phyloP scores from a whole-genome alignment of 2,888 invertebrate species.

The Lasioglossum lativentre region DNA sequence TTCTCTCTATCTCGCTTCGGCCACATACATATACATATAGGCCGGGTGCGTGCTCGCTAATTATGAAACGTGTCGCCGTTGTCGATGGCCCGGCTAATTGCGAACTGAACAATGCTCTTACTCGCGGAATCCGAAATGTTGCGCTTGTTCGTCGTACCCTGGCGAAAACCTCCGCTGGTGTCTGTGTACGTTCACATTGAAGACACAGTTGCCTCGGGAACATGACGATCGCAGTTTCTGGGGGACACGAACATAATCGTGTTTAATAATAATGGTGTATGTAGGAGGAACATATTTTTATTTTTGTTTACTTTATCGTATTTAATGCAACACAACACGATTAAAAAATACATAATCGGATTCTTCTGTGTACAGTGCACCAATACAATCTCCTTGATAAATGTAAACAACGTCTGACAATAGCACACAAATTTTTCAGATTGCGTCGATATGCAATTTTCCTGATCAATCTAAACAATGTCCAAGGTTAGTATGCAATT shows the following conservation, averaged over 20 bases:
- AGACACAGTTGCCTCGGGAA: background rate
- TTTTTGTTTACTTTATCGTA: too few relatives aligned
- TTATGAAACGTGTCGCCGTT: slow-evolving; percentile 20
- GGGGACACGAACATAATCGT: background rate
- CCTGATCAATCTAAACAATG: too few relatives aligned
- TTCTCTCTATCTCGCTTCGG: background rate
- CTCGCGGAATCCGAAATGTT: background rate
- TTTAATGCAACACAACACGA: too few relatives aligned
- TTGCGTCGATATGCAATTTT: too few relatives aligned
- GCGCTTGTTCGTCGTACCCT: background rate
- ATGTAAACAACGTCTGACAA: background rate
- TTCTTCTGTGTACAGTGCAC: too few relatives aligned
- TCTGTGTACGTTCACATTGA: background rate
- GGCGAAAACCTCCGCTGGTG: background rate
- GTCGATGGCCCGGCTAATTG: background rate
- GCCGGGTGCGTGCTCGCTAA: slow-evolving; percentile 43
- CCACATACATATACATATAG: slow-evolving; percentile 4
- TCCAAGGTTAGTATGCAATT: too few relatives aligned
- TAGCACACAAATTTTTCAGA: background rate
- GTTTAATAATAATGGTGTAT: background rate
- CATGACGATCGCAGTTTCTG: background rate
- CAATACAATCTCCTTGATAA: background rate
- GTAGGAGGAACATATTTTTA: background rate
- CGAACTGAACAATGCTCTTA: background rate
- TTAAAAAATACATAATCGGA: too few relatives aligned